Conservation (phyloP, 2,113 vertebrate genomes). For the Semicossyphus pulcher region DNA sequence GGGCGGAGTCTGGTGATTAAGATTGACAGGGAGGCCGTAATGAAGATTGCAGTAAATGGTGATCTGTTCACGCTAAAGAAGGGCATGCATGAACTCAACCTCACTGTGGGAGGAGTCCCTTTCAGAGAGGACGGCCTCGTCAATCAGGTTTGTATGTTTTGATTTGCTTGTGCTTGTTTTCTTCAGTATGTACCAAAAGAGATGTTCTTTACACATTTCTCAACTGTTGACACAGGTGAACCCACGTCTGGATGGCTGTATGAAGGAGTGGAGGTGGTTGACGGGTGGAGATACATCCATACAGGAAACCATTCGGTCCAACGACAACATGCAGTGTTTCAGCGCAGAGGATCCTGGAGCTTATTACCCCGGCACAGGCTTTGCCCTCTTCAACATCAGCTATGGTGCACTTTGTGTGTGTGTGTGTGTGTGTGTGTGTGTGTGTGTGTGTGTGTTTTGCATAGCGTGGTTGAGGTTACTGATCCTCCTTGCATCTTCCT, state of each 20-base stretch:
- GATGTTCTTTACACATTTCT: not conserved
- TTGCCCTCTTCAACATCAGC: conserved; percentile 88
- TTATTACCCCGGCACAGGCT: conserved; percentile 91
- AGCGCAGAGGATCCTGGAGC: conserved; percentile 85
- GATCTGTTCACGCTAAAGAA: conserved; percentile 90
- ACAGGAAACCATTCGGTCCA: conserved; percentile 89
- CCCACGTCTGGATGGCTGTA: conserved; percentile 93
- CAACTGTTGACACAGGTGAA: conserved; percentile 85
- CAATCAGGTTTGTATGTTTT: conserved; percentile 81
- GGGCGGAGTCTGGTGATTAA: conserved; percentile 92
- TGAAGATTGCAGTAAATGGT: conserved; percentile 95
- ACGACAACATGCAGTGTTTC: conserved; percentile 95
- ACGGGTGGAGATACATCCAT: conserved; percentile 91
- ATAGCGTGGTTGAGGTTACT: not conserved
- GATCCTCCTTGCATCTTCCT: conserved; percentile 10
- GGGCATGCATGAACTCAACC: conserved; percentile 93
- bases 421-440: conserved; percentile 8
- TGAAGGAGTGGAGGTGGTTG: conserved; percentile 94
- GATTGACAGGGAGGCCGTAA: conserved; percentile 95
- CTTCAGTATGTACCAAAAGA: not conserved
- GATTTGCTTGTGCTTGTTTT: conserved; percentile 17
- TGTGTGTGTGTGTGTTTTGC: not conserved
- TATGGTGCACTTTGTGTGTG: conserved; percentile 81
- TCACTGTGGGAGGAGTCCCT: conserved; percentile 95
- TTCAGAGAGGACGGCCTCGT: conserved; percentile 89